phyloP scores from a whole-genome alignment of 1,140 invertebrate genomes.

The Diploscapter pachys region DNA sequence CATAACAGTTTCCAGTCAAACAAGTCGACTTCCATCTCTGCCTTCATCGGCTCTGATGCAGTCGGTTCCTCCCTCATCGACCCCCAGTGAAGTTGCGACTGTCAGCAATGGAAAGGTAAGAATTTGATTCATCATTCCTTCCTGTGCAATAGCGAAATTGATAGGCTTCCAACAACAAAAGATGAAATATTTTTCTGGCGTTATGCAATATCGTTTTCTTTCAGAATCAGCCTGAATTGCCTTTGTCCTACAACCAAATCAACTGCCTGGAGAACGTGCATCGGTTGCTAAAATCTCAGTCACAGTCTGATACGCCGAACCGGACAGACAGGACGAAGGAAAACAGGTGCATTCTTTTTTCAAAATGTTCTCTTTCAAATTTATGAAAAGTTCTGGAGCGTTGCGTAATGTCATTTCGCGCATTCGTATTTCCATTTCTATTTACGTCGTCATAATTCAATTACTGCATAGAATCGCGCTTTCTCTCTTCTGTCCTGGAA shows the following conservation, averaged over 20 bases:
- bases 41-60: conserved; percentile 16
- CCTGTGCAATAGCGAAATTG: too few species aligned
- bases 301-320: conserved; percentile 3
- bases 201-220: not conserved
- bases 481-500: too few species aligned
- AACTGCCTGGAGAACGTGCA: conserved; percentile 58
- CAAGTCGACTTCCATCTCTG: conserved; percentile 22
- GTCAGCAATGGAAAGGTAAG: conserved; percentile 2
- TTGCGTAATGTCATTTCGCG: not conserved
- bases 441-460: too few species aligned
- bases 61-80: conserved; percentile 4
- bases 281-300: conserved; percentile 55
- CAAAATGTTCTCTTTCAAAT: not conserved
- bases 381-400: not conserved
- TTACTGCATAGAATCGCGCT: too few species aligned
- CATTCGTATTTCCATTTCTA: too few species aligned
- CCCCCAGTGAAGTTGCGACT: not conserved
- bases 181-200: conserved; percentile 13
- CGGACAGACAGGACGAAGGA: conserved; percentile 14
- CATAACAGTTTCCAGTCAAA: conserved; percentile 9
- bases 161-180: conserved; percentile 6
- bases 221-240: conserved; percentile 27
- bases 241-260: conserved; percentile 50
- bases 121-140: not conserved
- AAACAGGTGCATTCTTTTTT: conserved; percentile 29